Conservation (phyloP, 2,888 invertebrate species). For the Agrochola lychnidis region DNA sequence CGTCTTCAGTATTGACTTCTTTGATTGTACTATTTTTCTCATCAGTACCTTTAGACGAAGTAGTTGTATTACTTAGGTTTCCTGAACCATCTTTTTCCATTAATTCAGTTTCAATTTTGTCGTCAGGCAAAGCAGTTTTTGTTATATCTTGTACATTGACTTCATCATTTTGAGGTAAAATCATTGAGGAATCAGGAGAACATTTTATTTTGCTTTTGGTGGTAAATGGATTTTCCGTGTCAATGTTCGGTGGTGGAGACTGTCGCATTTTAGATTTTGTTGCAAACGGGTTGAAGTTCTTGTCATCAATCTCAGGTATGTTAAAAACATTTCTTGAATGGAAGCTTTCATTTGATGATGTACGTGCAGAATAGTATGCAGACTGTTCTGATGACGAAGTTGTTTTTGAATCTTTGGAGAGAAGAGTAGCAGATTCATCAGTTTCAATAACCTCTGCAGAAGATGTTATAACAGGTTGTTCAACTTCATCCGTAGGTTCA, state of each 20-base stretch:
- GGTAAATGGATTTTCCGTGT: constrained; percentile 66
- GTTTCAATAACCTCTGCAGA: constrained; percentile 19
- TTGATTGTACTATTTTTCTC: constrained; percentile 76
- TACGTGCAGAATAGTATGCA: constrained; percentile 73
- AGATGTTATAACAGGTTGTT: constrained; percentile 31
- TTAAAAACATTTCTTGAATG: constrained; percentile 81
- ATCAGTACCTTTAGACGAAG: constrained; percentile 76
- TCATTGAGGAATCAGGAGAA: constrained; percentile 61
- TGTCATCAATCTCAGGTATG: constrained; percentile 83
- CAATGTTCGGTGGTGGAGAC: constrained; percentile 70
- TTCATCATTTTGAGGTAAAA: constrained; percentile 29
- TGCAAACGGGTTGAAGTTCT: constrained; percentile 82
- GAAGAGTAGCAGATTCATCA: constrained; percentile 20
- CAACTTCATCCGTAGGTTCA: constrained; percentile 20
- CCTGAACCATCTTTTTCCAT: constrained; percentile 71
- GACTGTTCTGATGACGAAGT: constrained; percentile 79
- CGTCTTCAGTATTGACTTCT: constrained; percentile 85
- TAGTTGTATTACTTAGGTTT: constrained; percentile 71
- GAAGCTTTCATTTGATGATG: constrained; percentile 73
- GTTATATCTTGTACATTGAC: constrained; percentile 32
- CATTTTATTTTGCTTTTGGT: constrained; percentile 64
- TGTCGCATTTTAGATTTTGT: constrained; percentile 78
- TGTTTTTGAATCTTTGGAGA: constrained; percentile 63
- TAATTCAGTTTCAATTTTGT: constrained; percentile 68
- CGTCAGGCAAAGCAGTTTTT: constrained; percentile 41